Conservation (phyloP, 2,888 invertebrate species). For the Drosophila ezoana region DNA sequence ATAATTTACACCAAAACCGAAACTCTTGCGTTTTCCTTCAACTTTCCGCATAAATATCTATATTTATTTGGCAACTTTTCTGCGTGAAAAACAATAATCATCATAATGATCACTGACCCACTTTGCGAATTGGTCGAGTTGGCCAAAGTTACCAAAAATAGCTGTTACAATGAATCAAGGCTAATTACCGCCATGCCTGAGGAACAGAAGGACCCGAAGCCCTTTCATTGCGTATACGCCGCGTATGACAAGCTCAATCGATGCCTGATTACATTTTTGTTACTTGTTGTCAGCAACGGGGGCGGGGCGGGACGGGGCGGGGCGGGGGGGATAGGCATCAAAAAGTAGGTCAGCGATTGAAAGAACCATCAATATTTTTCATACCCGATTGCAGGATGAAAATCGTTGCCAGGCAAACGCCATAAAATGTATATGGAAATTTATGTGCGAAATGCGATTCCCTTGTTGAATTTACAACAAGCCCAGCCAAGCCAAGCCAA, state of each 20-base stretch:
- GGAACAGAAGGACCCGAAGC: slow-evolving; percentile 7
- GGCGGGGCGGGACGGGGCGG: background rate
- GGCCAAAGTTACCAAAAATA: slow-evolving; percentile 33
- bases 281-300: slow-evolving; percentile 16
- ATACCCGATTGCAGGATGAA: slow-evolving; percentile 41
- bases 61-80: slow-evolving; percentile 16
- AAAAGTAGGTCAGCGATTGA: slow-evolving; percentile 75
- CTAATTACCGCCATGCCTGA: slow-evolving; percentile 41
- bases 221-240: slow-evolving; percentile 36
- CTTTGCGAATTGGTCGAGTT: slow-evolving; percentile 15
- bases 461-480: slow-evolving; percentile 56
- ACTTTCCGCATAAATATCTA: slow-evolving; percentile 37
- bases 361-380: slow-evolving; percentile 58
- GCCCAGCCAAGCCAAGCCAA: slow-evolving; percentile 2
- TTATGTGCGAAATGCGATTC: slow-evolving; percentile 40
- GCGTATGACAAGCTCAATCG: slow-evolving; percentile 16
- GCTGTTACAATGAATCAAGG: slow-evolving; percentile 47
- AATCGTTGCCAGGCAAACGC: slow-evolving; percentile 47
- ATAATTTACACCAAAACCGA: slow-evolving; percentile 73
- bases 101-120: slow-evolving; percentile 45
- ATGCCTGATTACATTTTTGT: slow-evolving; percentile 34
- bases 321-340: background rate
- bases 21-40: background rate
- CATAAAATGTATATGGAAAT: slow-evolving; percentile 53
- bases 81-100: slow-evolving; percentile 4